A percentile compares a stretch with the other conserved stretches of the same genome.
These are phyloP conservation scores for Pseudopodoces humilis DNA, from an alignment of 2,113 vertebrate genomes.

Conservation along the genomic window DNA sequence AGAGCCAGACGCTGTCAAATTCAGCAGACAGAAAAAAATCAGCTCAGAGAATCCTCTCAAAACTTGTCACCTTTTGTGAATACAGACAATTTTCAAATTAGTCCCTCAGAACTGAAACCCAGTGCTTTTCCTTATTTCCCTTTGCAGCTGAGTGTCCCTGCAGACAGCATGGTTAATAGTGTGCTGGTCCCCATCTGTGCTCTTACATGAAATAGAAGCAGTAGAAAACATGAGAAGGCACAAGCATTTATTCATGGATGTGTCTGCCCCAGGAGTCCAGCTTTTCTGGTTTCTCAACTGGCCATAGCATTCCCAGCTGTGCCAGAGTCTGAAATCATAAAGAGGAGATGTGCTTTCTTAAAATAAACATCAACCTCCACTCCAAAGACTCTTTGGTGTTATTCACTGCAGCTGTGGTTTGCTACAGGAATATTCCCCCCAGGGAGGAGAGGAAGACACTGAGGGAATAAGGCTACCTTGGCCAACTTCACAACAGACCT, in stretches of 20 bases:
- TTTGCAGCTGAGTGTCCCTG: background rate
- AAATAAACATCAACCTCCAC: background rate
- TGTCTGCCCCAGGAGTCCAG: background rate
- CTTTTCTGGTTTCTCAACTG: background rate
- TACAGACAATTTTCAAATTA: background rate
- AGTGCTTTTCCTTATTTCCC: background rate
- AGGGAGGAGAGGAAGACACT: background rate
- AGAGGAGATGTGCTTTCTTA: background rate
- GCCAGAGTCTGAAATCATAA: background rate
- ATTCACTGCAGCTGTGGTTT: background rate
- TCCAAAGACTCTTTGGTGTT: background rate
- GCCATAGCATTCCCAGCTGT: background rate
- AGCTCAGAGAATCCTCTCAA: background rate
- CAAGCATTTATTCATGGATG: background rate
- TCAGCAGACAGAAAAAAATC: background rate
- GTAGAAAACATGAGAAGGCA: background rate
- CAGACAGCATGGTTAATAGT: background rate
- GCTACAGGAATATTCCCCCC: background rate
- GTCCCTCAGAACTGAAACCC: background rate
- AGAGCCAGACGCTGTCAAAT: background rate
- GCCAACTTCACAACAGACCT: background rate
- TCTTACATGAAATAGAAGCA: background rate
- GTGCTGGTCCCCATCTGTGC: background rate
- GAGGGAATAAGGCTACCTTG: background rate
- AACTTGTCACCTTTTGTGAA: background rate